Evolutionary conservation across 2,888 invertebrate genomes (phyloP), one percentile per base, ranked within the genome.

Genomic region (Lacanobia oleracea): DNA sequence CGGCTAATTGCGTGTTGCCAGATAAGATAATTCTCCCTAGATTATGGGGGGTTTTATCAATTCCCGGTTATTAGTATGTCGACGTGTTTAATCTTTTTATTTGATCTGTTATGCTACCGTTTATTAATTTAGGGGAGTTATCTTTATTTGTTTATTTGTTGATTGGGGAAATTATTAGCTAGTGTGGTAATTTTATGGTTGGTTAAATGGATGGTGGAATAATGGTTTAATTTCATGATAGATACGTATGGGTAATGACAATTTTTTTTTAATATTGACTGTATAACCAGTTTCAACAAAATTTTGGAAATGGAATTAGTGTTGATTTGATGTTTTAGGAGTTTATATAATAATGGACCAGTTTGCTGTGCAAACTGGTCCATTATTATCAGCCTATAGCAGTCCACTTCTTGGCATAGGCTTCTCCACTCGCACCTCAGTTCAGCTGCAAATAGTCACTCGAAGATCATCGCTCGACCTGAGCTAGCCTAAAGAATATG

Each of bases 1-100:
- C 90, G 85, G 88, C 88, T 90, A 92, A 93, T 93, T 92, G 89
- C 91, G 85, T 93, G 94, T 92, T 93, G 89, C 91, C 91, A 91
- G 94, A 95, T 95, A 84, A 95, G 94, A 94, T 95, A 92, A 89
- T 74, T 54, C 82, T 77, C 88, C 87, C 87, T 79, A 83, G 83
- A 82, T 86, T 86, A 86, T 79, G 86, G 83, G 87, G 85, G 83
- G 72, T 85, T 86, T 87, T 81, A 87, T 85, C 88, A 86, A 82
- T 82, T 81, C 81, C 74, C 77, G 72, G 84, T 88, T 89, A 91
- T 91, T 91, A 89, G 86, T 80, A 67, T 81, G 86, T 86, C 72
- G 77, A 84, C 86, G 82, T 81, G 84, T 82, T 83, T 75, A 63
- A 72, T 81, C 81, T 74, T 59, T 71, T 64, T 64, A 83, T 83